Conservation (phyloP, 2,113 vertebrate genomes). For the Rhynchopsitta pachyrhyncha region DNA sequence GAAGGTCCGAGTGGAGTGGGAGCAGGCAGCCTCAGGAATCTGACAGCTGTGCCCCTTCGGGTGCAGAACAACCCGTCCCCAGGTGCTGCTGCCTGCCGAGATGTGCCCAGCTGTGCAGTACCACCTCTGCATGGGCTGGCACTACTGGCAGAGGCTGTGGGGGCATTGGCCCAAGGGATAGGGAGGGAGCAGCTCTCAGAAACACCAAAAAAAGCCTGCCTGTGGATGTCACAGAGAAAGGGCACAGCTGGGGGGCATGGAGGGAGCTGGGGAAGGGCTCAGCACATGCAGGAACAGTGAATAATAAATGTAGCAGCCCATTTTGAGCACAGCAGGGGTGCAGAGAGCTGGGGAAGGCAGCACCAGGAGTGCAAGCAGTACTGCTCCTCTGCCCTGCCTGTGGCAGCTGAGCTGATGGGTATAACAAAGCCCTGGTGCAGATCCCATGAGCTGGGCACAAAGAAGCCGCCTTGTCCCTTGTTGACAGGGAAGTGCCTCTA, state of each 20-base stretch:
- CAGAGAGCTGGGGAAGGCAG: not conserved
- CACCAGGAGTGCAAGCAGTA: not conserved
- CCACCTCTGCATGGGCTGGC: not conserved
- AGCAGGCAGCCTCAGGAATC: not conserved
- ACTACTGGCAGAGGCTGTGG: not conserved
- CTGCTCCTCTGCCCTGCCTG: not conserved
- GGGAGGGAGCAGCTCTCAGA: not conserved
- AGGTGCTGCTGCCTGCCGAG: not conserved
- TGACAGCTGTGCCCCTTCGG: not conserved
- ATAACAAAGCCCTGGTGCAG: not conserved
- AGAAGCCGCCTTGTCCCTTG: not conserved
- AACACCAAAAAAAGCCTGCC: not conserved
- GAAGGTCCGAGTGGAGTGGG: not conserved
- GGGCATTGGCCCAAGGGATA: not conserved
- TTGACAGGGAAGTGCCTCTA: not conserved
- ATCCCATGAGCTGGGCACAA: not conserved
- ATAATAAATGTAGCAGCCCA: not conserved
- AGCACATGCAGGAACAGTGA: not conserved
- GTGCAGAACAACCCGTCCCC: not conserved
- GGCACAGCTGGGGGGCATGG: not conserved
- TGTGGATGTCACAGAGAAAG: not conserved
- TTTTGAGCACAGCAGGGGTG: not conserved
- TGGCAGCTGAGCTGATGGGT: accelerated
- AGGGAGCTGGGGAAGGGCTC: not conserved
- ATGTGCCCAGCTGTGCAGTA: not conserved